Evolutionary conservation across 2,888 invertebrate species (phyloP).

Genomic region (Aethes cnicana): DNA sequence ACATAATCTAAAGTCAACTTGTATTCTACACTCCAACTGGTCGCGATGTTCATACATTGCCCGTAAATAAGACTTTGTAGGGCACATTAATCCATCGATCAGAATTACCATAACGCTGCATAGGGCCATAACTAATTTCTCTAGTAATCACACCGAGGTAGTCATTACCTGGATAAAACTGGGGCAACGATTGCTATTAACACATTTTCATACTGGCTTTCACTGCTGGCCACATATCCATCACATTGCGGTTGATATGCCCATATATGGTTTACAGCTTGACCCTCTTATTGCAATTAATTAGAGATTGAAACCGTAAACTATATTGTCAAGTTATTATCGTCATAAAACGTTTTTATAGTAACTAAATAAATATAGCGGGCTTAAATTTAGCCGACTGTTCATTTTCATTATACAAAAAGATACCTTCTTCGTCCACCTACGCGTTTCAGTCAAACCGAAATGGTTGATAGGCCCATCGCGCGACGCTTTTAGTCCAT

Average conservation of each 20-base stretch:
- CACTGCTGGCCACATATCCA: neutral
- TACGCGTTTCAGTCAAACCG: conserved; percentile 14
- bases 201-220: conserved; percentile 5
- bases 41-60: too few species aligned
- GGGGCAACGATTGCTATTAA: conserved; percentile 14
- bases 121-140: too few species aligned
- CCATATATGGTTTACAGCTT: neutral
- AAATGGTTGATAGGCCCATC: conserved; percentile 17
- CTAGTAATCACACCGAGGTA: neutral
- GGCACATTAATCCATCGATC: too few species aligned
- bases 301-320: neutral
- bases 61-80: too few species aligned
- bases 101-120: too few species aligned
- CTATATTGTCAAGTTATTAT: too few species aligned
- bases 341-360: too few species aligned
- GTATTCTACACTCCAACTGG: too few species aligned
- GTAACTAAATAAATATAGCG: too few species aligned
- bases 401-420: conserved; percentile 4
- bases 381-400: neutral
- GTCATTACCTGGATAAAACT: neutral
- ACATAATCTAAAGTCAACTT: too few species aligned
- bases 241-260: neutral
- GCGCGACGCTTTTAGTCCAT: conserved; percentile 35
- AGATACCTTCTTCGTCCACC: neutral
- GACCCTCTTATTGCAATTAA: neutral